phyloP scores from a whole-genome alignment of 1,140 invertebrate species.

The Drosophila lini region DNA sequence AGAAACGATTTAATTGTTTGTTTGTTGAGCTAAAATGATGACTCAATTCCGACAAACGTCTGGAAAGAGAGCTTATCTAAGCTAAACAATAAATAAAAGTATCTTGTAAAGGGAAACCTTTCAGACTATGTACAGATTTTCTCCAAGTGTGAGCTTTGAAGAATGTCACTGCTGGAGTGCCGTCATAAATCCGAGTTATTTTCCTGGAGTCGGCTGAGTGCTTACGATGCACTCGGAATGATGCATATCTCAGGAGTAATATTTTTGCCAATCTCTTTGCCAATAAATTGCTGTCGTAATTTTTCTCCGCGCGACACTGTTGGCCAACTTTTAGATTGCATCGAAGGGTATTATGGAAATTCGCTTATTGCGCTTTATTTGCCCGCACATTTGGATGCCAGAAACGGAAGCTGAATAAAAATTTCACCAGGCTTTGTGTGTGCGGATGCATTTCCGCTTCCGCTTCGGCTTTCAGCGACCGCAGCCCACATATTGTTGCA shows the following conservation, averaged over 20 bases:
- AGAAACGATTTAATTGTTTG: conserved; percentile 1
- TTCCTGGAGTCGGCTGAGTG: not conserved
- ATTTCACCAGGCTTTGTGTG: conserved; percentile 42
- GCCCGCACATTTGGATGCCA: conserved; percentile 28
- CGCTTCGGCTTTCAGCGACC: conserved; percentile 22
- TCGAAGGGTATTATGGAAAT: conserved; percentile 47
- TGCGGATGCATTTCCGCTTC: conserved; percentile 68
- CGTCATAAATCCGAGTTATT: conserved; percentile 31
- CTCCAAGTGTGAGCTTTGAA: not conserved
- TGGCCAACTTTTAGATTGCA: conserved; percentile 34
- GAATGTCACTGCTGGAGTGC: conserved; percentile 17
- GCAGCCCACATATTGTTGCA: conserved; percentile 49
- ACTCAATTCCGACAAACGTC: not conserved
- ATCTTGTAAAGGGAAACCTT: too few relatives aligned
- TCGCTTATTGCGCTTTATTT: conserved; percentile 36
- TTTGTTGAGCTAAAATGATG: not conserved
- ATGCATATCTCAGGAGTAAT: conserved; percentile 22
- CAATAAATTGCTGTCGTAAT: conserved; percentile 35
- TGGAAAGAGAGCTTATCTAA: too few relatives aligned
- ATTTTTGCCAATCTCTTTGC: conserved; percentile 19
- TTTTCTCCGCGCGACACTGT: conserved; percentile 5
- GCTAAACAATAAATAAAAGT: not conserved
- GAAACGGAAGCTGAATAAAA: conserved; percentile 46
- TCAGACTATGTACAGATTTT: not conserved
- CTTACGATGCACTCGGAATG: conserved; percentile 26